phyloP scores from a whole-genome alignment of 2,113 vertebrate genomes.

The Coptodon bakossiorum region DNA sequence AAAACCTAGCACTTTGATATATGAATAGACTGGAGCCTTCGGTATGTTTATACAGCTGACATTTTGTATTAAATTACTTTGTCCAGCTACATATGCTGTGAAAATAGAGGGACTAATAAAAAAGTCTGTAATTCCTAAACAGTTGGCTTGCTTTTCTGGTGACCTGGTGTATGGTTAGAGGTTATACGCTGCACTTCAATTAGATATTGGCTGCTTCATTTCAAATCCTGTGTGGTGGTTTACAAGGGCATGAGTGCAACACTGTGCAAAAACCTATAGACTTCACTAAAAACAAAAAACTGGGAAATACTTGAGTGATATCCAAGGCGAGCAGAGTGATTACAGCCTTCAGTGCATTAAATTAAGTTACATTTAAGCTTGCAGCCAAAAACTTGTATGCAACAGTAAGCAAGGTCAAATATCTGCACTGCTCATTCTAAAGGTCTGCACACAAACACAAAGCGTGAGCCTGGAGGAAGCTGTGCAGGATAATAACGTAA shows the following conservation, averaged over 20 bases:
- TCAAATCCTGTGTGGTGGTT: background rate
- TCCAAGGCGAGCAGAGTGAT: background rate
- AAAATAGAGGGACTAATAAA: background rate
- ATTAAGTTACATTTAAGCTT: background rate
- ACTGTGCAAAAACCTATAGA: background rate
- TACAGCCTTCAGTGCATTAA: background rate
- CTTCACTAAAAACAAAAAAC: background rate
- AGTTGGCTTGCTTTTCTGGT: background rate
- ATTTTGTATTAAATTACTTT: background rate
- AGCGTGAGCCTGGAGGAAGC: background rate
- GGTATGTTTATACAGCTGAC: background rate
- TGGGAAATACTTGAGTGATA: background rate
- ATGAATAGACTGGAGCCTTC: fast-evolving
- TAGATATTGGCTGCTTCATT: background rate
- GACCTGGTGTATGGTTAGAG: background rate
- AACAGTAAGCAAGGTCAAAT: background rate
- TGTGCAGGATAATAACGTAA: background rate
- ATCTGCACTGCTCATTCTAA: background rate
- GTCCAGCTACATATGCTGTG: background rate
- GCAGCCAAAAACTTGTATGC: background rate
- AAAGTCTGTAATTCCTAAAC: background rate
- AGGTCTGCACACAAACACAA: constrained; percentile 9
- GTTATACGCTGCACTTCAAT: background rate
- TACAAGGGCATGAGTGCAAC: background rate
- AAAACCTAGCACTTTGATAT: background rate